A percentile compares a stretch with the other conserved stretches of the same genome.
phyloP scores from a whole-genome alignment of 2,113 vertebrate genomes.

The Alaudala cheleensis region DNA sequence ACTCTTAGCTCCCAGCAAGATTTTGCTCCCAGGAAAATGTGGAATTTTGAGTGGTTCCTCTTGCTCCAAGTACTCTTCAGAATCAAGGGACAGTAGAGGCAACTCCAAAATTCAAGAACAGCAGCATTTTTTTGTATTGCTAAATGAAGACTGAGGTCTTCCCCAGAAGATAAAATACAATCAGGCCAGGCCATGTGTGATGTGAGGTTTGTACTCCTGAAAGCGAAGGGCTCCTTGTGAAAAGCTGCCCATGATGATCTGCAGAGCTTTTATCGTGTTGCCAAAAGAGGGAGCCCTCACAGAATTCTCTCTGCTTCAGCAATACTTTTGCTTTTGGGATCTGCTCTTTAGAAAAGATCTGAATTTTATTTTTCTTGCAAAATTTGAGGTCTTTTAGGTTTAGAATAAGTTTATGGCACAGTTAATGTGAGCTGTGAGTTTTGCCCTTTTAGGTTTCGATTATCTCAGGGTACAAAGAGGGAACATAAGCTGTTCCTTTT shows the following conservation, averaged over 20 bases:
- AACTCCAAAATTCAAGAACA: not conserved
- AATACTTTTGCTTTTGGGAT: not conserved
- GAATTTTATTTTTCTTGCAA: not conserved
- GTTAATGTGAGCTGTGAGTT: not conserved
- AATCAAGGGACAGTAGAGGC: not conserved
- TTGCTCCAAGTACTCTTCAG: not conserved
- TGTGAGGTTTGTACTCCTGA: not conserved
- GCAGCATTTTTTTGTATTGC: not conserved
- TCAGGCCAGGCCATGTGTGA: not conserved
- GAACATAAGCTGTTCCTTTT: not conserved
- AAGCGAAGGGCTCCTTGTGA: not conserved
- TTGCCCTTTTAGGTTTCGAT: not conserved
- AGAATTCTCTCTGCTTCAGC: constrained; percentile 10
- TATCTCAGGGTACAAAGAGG: not conserved
- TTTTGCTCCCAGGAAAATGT: not conserved
- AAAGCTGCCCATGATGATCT: not conserved
- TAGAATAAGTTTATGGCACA: not conserved
- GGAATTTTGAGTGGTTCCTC: not conserved
- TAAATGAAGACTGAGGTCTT: not conserved
- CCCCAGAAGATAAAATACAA: not conserved
- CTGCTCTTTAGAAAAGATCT: not conserved
- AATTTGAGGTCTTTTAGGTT: not conserved
- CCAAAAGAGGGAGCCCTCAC: constrained; percentile 66
- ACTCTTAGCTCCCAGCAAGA: not conserved
- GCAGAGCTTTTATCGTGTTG: not conserved